Base-by-base conservation (phyloP, 2,797 vertebrate species). In the Varecia variegata region DNA sequence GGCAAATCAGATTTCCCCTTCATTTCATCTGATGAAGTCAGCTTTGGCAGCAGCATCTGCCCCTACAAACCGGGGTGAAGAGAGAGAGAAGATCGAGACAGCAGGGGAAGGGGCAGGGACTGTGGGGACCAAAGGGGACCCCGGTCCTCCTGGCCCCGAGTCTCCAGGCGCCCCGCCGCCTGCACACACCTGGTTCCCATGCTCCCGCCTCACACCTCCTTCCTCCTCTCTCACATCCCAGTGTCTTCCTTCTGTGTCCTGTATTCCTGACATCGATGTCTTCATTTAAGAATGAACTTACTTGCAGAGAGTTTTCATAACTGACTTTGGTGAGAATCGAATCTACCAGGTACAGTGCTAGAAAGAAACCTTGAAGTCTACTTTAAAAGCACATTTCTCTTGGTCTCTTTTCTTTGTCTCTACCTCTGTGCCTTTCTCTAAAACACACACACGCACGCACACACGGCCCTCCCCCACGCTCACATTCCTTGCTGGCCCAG, bases 1-100 rank as follows among this genome's bases (percentile, higher is more conserved):
- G 77, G 89, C 93, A 97, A 97, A 97, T 88, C 97, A 93, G 98
- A 95, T 93, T 97, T 94, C 67, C 95, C 77, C 96, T 92, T 62
- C 43, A 21, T 17, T 62, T 67, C 97, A 85, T 86, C 96, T 94
- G 97, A 97, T 90, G 96, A 97, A 96, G 97, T 87, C 93, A 87
- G 95, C 84, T 90, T 88, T 90, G 95, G 97, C 97, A 92, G 83
- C 88, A 92, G 81, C 4, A 1, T 88, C 88, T 97, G 96, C 84
- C 71, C 79, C 65, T 40, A 47, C 82, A 56, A 86, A 97, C 92
- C 77, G 10, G 87, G 27, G 60, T 86, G 32, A 40, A 80, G 71
- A 58, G 90, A 62, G 70, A 52, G 15, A 67, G 38, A 32, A 54
- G 50, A 35, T 25, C 2, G 1, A 62, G 77, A 18, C 32, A 47